Percentiles rank a stretch among this genome's conserved stretches.
These are phyloP conservation scores for Pantherophis vulpinus DNA, from an alignment of 2,797 vertebrate genomes.

Conservation along the genomic window DNA sequence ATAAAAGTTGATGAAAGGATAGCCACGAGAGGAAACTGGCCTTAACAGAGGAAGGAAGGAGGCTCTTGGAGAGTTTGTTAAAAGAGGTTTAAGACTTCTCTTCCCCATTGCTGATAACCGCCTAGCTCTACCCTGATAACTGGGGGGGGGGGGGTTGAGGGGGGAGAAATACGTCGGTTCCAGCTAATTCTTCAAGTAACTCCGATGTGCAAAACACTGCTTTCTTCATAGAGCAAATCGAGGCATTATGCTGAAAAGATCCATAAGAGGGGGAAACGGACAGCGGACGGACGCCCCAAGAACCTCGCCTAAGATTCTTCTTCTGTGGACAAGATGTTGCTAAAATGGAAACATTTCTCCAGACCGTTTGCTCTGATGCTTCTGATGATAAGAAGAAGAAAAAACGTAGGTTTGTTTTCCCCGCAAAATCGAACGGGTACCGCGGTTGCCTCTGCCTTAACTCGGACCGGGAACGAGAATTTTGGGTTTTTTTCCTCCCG, in stretches of 20 bases:
- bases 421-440: neutral
- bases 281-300: neutral
- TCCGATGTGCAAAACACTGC: neutral
- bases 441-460: neutral
- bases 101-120: neutral
- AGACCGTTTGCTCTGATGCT: neutral
- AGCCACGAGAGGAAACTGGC: neutral
- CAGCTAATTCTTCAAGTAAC: neutral
- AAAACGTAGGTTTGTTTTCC: neutral
- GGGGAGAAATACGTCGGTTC: neutral
- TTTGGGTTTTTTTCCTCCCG: no score
- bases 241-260: neutral
- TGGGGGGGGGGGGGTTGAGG: neutral
- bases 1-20: neutral
- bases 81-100: neutral
- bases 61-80: neutral
- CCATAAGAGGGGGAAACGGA: no score
- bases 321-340: neutral
- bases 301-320: neutral
- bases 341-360: neutral
- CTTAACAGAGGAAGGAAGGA: no score
- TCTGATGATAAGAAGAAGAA: no score
- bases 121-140: neutral
- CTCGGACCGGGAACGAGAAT: neutral
- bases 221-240: neutral